Base-by-base conservation (phyloP, 2,888 invertebrate species). In the Neoaliturus tenellus region DNA sequence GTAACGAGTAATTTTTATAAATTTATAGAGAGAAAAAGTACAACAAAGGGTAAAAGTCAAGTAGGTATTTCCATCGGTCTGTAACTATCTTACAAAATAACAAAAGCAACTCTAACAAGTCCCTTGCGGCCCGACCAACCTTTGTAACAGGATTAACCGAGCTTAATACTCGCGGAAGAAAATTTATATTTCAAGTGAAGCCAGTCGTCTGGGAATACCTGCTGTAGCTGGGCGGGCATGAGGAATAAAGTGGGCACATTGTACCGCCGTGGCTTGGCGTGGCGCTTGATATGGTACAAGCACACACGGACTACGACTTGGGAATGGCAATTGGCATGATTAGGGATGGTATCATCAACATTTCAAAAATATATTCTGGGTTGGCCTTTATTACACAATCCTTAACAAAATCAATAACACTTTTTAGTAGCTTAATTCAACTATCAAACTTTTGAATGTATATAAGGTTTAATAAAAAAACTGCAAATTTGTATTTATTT, bases 41-140 rank as follows among this genome's bases (percentile, higher is more conserved):
- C 31, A 5, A 62, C 62, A 62, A 62, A 62, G 62, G 14, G 62
- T 62, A 62, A 28, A 62, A 14, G 28, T 28, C 62, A 25, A 31
- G 62, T 28, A 31, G 62, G 62, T 8, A 14, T 62, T 62, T n/a
- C n/a, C 62, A 25, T 62, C 62, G 62, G 51, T 12, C 62, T 5
- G 62, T 62, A 62, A 62, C 62, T 31, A 14, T 62, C 62, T 62
- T 62, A 28, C 31, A 31, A 31, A 62, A 62, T 62, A 62, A 62
- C 62, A 62, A 62, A 62, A 28, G 62, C 62, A 62, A 14, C 62
- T 31, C 62, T 62, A 62, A 62, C 62, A 62, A 62, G 62, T 28
- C 62, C 62, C 62, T 5, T 12, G 55, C 55, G 55, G 48, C 6
- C 48, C 23, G 25, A 25, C 20, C 10, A 31, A 62, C 62, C 62